Conservation (phyloP, 2,888 invertebrate genomes). For the Nemoura dubitans region DNA sequence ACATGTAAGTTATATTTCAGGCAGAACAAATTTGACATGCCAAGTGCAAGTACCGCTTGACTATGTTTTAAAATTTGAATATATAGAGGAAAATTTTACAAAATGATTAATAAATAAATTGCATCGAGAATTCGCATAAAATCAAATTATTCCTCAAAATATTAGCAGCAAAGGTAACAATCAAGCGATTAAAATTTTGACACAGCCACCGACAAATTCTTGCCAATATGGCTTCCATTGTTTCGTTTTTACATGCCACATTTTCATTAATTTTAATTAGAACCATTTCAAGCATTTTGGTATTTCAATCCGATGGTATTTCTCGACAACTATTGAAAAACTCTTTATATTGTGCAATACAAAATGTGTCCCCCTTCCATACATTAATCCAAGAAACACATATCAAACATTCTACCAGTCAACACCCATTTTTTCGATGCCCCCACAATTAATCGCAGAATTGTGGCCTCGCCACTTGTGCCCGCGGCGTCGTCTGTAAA, state of each 20-base stretch:
- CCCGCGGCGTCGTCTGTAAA: slow-evolving; percentile 19
- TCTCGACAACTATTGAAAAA: neutral
- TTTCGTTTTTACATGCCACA: neutral
- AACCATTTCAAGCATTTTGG: slow-evolving; percentile 17
- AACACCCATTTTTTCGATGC: slow-evolving; percentile 28
- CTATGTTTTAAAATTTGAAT: slow-evolving; percentile 14
- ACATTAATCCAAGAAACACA: slow-evolving; percentile 18
- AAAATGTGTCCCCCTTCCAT: neutral
- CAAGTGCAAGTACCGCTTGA: too few relatives aligned
- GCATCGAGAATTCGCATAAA: too few relatives aligned
- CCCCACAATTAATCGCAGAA: slow-evolving; percentile 34
- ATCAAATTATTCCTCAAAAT: too few relatives aligned
- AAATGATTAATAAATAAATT: too few relatives aligned
- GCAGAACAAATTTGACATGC: too few relatives aligned
- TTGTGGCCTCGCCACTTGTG: slow-evolving; percentile 2
- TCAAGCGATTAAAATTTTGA: neutral
- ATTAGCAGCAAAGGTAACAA: neutral
- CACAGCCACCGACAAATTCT: neutral
- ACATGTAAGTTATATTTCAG: neutral
- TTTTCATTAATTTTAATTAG: slow-evolving; percentile 16
- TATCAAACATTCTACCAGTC: slow-evolving; percentile 38
- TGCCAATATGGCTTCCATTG: neutral
- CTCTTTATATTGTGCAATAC: neutral
- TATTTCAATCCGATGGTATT: slow-evolving; percentile 20
- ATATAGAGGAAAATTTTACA: too few relatives aligned